Evolutionary conservation across 2,797 vertebrate species (phyloP).

Genomic region (Alfaro cultratus): DNA sequence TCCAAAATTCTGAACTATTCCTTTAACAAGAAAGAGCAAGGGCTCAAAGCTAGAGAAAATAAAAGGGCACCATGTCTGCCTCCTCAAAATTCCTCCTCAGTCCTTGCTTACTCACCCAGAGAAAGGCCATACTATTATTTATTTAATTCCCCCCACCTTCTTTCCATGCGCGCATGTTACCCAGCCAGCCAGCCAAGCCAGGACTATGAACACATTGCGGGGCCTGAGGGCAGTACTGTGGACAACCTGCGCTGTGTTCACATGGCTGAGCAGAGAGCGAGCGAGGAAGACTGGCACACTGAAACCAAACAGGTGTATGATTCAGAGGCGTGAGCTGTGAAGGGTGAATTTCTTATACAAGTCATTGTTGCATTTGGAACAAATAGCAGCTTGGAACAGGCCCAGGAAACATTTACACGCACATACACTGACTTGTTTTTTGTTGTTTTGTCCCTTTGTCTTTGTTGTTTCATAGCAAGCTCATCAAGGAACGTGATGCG

Average conservation of each 20-base stretch:
- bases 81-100: slow-evolving; percentile 60
- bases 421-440: slow-evolving; percentile 49
- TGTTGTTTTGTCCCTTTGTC: background rate
- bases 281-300: slow-evolving; percentile 81
- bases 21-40: slow-evolving; percentile 54
- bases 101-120: slow-evolving; percentile 71
- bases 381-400: slow-evolving; percentile 71
- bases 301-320: slow-evolving; percentile 86
- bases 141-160: slow-evolving; percentile 70
- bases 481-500: slow-evolving; percentile 18
- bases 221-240: slow-evolving; percentile 82
- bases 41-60: slow-evolving; percentile 60
- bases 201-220: slow-evolving; percentile 84
- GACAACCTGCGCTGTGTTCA: slow-evolving; percentile 84
- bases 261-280: slow-evolving; percentile 83
- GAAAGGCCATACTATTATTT: slow-evolving; percentile 78
- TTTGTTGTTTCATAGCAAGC: slow-evolving; percentile 44
- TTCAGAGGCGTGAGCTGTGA: slow-evolving; percentile 82
- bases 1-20: background rate
- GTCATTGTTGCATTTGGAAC: slow-evolving; percentile 79
- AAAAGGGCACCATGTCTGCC: slow-evolving; percentile 69
- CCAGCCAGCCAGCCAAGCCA: slow-evolving; percentile 64
- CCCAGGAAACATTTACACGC: slow-evolving; percentile 77
- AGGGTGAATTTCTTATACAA: slow-evolving; percentile 81
- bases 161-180: slow-evolving; percentile 48